Evolutionary conservation across 2,797 vertebrate genomes (phyloP), one percentile per base, ranked within the genome.

Genomic region (Eleutherodactylus coqui): DNA sequence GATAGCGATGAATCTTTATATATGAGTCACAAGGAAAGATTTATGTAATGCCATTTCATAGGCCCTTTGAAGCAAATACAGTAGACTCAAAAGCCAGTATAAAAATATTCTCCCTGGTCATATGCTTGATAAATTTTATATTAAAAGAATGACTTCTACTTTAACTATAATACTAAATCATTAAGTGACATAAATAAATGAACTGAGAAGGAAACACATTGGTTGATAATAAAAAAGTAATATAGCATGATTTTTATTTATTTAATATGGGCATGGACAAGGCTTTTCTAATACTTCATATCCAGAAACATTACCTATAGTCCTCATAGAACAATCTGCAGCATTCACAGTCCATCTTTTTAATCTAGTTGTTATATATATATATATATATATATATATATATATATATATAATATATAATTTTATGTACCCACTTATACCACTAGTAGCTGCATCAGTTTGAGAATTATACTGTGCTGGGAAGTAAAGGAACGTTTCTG

Each of bases 41-140:
- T 79, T 41, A 85, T 85, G 76, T 41, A 58, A 85, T 79, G 62
- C 19, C 51, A 67, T 69, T 79, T 79, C 19, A 79, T 38, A 34
- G 51, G 19, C 32, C 24, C 41, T 85, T 55, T 70, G 36, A 85
- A 85, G 77, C 49, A 85, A 70, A 58, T 58, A 47, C 43, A 55
- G 34, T 7, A 53, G 29, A 24, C 45, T 67, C 1, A 4, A 53
- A 67, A 70, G 32, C 34, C 75, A 77, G 34, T 21, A 72, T 38
- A 14, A 43, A 36, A 55, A 69, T n/a, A n/a, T n/a, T 34, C n/a
- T 58, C 55, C 43, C 21, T 45, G 64, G 38, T 10, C 27, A 41
- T 32, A 72, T 60, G 36, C 75, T 58, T 78, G 45, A 78, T 51
- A 21, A 55, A 24, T 55, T 85, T 60, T 79, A 60, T 16, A 79